phyloP scores from a whole-genome alignment of 2,113 vertebrate species.

The Melozone crissalis region DNA sequence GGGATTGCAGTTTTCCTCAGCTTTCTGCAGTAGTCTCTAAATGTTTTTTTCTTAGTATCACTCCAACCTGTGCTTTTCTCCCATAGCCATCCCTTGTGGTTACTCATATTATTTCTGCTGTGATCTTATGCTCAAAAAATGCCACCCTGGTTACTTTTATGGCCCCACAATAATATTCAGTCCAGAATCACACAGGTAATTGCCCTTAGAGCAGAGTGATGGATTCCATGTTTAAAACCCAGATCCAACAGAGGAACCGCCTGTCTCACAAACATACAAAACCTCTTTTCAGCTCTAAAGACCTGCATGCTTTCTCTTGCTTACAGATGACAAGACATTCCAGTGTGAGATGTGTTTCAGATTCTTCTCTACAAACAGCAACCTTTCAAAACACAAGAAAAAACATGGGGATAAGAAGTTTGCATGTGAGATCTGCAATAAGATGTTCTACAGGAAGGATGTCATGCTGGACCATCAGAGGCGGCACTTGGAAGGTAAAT shows the following conservation, averaged over 20 bases:
- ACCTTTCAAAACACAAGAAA: slow-evolving; percentile 99
- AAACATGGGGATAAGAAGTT: slow-evolving; percentile 98
- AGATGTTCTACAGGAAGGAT: slow-evolving; percentile 97
- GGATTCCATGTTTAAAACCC: background rate
- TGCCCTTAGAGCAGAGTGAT: background rate
- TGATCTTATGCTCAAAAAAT: background rate
- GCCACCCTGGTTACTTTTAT: background rate
- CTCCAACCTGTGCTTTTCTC: background rate
- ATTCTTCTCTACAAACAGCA: slow-evolving; percentile 99
- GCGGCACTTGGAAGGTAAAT: slow-evolving; percentile 89
- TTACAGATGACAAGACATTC: slow-evolving; percentile 96
- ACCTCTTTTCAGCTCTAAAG: background rate
- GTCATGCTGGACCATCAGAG: slow-evolving; percentile 98
- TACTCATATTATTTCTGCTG: background rate
- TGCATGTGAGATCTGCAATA: slow-evolving; percentile 94
- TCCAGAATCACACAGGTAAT: background rate
- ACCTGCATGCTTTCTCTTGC: slow-evolving; percentile 23
- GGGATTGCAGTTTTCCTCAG: background rate
- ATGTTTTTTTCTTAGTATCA: background rate
- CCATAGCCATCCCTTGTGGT: background rate
- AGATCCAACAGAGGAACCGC: background rate
- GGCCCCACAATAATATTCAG: background rate
- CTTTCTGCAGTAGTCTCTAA: background rate
- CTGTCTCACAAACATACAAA: background rate
- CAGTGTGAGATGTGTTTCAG: slow-evolving; percentile 98